phyloP scores from a whole-genome alignment of 2,797 vertebrate genomes.

The Leptatherina wallacei region DNA sequence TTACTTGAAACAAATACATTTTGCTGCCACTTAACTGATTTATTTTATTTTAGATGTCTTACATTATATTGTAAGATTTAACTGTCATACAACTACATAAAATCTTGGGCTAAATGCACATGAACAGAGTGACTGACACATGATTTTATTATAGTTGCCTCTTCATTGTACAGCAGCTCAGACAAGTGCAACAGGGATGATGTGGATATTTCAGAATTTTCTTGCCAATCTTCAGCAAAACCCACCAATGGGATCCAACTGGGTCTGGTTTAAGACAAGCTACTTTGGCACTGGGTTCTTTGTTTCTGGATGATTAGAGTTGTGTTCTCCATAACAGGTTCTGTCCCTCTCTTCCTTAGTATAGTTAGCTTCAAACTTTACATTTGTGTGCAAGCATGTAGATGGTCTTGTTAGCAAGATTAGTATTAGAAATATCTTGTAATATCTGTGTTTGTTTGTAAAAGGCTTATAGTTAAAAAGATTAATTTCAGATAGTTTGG shows the following conservation, averaged over 20 bases:
- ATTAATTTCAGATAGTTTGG: too few species aligned
- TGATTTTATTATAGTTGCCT: not conserved
- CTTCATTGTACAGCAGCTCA: not conserved
- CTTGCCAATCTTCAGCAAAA: not conserved
- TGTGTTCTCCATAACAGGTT: not conserved
- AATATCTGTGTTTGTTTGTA: too few species aligned
- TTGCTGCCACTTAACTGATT: not conserved
- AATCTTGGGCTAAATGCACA: not conserved
- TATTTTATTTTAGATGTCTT: not conserved
- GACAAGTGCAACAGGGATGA: not conserved
- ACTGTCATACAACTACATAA: not conserved
- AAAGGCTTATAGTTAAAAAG: too few species aligned
- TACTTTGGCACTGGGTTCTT: not conserved
- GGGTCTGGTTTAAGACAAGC: not conserved
- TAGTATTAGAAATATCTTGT: too few species aligned
- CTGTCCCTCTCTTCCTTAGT: too few species aligned
- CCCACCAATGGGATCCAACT: not conserved
- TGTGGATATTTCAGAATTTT: not conserved
- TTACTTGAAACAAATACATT: not conserved
- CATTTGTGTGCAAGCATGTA: not conserved
- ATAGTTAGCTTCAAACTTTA: not conserved
- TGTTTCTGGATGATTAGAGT: too few species aligned
- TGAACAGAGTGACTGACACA: not conserved
- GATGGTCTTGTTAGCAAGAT: too few species aligned
- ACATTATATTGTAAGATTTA: not conserved